These are phyloP conservation scores for Tetragonula carbonaria DNA, from an alignment of 2,888 invertebrate genomes.

Conservation along the genomic window DNA sequence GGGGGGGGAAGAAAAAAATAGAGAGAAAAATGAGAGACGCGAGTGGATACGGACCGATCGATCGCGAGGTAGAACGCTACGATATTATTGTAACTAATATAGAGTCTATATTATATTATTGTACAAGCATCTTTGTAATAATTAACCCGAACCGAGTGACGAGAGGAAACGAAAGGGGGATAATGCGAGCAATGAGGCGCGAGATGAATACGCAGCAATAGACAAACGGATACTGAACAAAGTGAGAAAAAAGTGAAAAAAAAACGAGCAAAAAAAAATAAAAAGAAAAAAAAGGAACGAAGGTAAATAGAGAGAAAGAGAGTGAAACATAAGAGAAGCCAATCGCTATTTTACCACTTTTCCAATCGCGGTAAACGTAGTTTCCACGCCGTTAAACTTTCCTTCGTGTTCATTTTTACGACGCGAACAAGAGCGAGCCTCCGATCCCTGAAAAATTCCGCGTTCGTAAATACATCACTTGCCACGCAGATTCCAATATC, in stretches of 20 bases:
- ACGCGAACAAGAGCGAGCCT: conserved; percentile 25
- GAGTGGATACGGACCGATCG: conserved; percentile 53
- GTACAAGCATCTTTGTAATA: conserved; percentile 80
- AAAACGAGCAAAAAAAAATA: background rate
- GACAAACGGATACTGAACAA: conserved; percentile 29
- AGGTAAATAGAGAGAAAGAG: conserved; percentile 23
- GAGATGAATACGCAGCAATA: conserved; percentile 48
- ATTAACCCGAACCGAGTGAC: conserved; percentile 73
- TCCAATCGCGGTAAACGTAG: conserved; percentile 71
- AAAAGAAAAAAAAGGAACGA: conserved; percentile 18
- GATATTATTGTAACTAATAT: conserved; percentile 82
- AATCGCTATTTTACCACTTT: conserved; percentile 78
- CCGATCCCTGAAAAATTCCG: conserved; percentile 11
- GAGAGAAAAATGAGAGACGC: conserved; percentile 11
- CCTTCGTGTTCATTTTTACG: conserved; percentile 44
- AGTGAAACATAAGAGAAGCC: conserved; percentile 66
- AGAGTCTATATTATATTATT: conserved; percentile 83
- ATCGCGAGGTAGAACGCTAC: conserved; percentile 63
- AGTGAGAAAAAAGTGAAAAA: background rate
- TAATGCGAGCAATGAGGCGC: conserved; percentile 49
- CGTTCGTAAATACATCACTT: background rate
- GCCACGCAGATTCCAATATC: background rate
- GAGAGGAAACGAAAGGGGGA: conserved; percentile 48
- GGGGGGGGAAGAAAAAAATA: background rate
- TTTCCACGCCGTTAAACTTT: conserved; percentile 58